These are phyloP conservation scores for Lithophane ornitopus DNA, from an alignment of 2,888 invertebrate species.

Conservation along the genomic window DNA sequence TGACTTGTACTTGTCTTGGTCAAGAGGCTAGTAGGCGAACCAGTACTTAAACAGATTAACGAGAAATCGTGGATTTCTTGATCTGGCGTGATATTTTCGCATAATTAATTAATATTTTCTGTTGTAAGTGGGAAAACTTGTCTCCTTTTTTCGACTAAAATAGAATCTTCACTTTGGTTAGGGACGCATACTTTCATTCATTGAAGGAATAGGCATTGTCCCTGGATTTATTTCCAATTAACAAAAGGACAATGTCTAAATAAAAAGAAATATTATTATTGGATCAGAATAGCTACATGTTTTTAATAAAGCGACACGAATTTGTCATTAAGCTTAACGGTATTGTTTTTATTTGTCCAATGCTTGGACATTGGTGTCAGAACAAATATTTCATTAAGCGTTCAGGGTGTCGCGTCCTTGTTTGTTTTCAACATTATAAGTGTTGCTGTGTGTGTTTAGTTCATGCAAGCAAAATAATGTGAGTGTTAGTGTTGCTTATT, in stretches of 20 bases:
- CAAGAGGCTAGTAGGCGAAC: conserved; percentile 58
- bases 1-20: conserved; percentile 51
- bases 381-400: conserved; percentile 43
- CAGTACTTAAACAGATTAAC: conserved; percentile 43
- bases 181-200: not conserved
- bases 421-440: conserved; percentile 38
- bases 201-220: not conserved
- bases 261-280: conserved; percentile 23
- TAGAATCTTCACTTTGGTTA: not conserved
- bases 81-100: conserved; percentile 12
- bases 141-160: not conserved
- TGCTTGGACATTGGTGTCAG: conserved; percentile 41
- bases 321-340: conserved; percentile 46
- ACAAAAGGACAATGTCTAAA: not conserved
- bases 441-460: conserved; percentile 14
- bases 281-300: conserved; percentile 19
- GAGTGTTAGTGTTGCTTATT: not conserved
- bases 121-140: not conserved
- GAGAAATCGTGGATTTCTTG: conserved; percentile 37
- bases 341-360: conserved; percentile 46
- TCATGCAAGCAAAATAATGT: conserved; percentile 3
- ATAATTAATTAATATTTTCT: not conserved
- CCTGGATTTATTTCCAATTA: conserved; percentile 1
- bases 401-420: conserved; percentile 25
- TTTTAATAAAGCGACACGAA: conserved; percentile 48